These are phyloP conservation scores for Rhinoptilus africanus DNA, from an alignment of 2,113 vertebrate genomes.

Conservation along the genomic window DNA sequence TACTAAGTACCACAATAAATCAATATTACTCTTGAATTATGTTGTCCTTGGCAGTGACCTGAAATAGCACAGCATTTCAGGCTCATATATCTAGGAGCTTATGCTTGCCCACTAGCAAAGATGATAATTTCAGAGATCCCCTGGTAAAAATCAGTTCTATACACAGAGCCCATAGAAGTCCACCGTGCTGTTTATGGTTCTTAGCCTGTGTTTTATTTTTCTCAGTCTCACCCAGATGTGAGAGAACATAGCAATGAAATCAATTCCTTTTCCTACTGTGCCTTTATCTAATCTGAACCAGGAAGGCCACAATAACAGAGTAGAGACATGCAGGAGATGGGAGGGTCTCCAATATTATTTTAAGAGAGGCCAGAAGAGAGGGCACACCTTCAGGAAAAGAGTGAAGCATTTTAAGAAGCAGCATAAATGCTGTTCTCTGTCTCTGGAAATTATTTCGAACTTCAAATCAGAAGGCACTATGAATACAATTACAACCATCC, in stretches of 20 bases:
- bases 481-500: background rate
- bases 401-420: background rate
- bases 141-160: background rate
- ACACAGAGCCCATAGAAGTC: background rate
- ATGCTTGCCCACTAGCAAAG: background rate
- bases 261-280: background rate
- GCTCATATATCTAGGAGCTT: background rate
- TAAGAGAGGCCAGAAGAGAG: background rate
- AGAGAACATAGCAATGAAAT: background rate
- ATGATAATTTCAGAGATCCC: background rate
- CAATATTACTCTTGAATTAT: background rate
- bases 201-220: background rate
- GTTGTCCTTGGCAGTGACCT: background rate
- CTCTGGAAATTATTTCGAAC: background rate
- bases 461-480: background rate
- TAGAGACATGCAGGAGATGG: fast-evolving
- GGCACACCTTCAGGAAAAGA: background rate
- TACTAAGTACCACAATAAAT: background rate
- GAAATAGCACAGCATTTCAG: background rate
- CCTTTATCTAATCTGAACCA: background rate
- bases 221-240: background rate
- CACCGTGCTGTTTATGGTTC: background rate
- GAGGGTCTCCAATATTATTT: background rate
- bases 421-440: fast-evolving
- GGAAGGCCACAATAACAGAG: background rate